Conservation (phyloP, 2,113 vertebrate species). For the Eretmochelys imbricata region DNA sequence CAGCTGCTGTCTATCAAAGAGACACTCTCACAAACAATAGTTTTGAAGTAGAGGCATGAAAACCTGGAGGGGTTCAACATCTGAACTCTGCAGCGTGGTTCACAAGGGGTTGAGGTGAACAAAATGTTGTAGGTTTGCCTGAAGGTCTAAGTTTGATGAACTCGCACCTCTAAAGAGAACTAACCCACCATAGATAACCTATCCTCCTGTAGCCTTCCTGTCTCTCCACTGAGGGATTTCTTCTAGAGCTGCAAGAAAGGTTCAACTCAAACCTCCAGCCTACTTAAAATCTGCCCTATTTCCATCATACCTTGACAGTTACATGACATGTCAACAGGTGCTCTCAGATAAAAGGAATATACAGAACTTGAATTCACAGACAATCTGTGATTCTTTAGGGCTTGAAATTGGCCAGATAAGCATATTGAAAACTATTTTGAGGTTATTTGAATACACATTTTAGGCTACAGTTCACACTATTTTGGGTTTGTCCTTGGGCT, state of each 20-base stretch:
- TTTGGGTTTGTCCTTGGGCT: background rate
- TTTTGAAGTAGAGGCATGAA: constrained; percentile 49
- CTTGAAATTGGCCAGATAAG: background rate
- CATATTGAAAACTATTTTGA: background rate
- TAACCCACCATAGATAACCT: background rate
- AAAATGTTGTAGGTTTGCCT: background rate
- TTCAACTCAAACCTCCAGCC: background rate
- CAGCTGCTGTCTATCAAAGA: constrained; percentile 31
- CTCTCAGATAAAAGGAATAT: background rate
- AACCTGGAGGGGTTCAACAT: constrained; percentile 6
- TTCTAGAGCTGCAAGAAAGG: background rate
- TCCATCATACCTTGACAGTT: background rate
- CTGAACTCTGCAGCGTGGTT: background rate
- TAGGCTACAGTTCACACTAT: background rate
- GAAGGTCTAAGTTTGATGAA: background rate
- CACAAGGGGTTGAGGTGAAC: background rate
- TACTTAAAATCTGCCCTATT: background rate
- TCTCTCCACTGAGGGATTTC: background rate
- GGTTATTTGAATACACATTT: background rate
- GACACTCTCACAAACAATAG: background rate
- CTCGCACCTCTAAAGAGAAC: background rate
- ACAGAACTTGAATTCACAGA: background rate
- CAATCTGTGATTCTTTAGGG: background rate
- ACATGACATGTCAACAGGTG: background rate
- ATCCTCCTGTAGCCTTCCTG: background rate